These are phyloP conservation scores for Manis javanica DNA, from an alignment of 2,797 vertebrate genomes.

Conservation along the genomic window DNA sequence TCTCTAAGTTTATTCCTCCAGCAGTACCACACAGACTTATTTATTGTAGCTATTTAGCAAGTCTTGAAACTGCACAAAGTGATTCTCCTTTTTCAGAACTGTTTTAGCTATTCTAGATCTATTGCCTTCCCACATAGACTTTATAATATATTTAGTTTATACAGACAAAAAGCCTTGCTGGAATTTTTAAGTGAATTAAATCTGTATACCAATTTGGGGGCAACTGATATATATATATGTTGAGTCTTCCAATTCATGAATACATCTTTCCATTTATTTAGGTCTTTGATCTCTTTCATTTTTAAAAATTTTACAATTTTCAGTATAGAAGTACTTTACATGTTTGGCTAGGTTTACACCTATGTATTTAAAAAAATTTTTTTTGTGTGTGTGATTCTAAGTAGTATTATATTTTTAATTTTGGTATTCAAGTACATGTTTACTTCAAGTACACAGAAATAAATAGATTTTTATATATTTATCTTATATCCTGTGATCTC, in stretches of 20 bases:
- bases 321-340: background rate
- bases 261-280: background rate
- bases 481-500: background rate
- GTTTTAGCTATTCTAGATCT: background rate
- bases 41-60: background rate
- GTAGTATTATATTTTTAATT: background rate
- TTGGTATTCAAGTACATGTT: background rate
- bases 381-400: background rate
- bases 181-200: conserved; percentile 5
- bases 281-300: background rate
- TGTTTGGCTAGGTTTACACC: background rate
- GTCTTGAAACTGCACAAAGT: background rate
- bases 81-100: background rate
- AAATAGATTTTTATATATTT: background rate
- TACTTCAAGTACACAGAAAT: background rate
- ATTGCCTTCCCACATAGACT: background rate
- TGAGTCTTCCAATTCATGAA: background rate
- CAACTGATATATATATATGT: background rate
- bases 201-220: background rate
- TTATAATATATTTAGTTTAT: background rate
- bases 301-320: background rate
- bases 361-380: background rate
- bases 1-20: background rate
- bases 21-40: background rate
- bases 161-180: background rate